phyloP scores from a whole-genome alignment of 1,140 invertebrate species.

The Vanessa atalanta region DNA sequence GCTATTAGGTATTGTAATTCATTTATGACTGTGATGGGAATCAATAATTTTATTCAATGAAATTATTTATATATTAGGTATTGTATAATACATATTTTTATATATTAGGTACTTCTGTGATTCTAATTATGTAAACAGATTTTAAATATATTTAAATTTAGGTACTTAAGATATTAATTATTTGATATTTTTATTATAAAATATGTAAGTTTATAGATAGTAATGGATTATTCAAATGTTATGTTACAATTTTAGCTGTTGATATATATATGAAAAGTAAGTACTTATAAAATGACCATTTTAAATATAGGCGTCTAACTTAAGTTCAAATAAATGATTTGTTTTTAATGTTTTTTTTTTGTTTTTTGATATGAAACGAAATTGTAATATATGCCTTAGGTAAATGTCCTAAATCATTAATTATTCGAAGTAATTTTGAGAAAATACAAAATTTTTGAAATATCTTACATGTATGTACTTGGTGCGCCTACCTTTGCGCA shows the following conservation, averaged over 20 bases:
- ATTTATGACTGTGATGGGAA: slow-evolving; percentile 3
- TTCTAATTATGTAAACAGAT: background rate
- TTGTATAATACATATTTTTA: background rate
- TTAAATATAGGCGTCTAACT: slow-evolving; percentile 12
- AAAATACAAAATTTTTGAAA: too few relatives aligned
- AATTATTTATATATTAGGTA: slow-evolving; percentile 8
- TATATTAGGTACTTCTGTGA: background rate
- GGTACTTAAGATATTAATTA: slow-evolving; percentile 20
- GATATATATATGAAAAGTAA: background rate
- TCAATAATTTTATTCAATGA: background rate
- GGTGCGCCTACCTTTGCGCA: too few relatives aligned
- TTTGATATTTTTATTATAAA: background rate
- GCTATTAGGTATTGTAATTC: background rate
- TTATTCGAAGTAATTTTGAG: too few relatives aligned
- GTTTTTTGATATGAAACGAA: too few relatives aligned
- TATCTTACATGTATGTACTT: too few relatives aligned
- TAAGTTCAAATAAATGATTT: slow-evolving; percentile 28
- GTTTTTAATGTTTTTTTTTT: slow-evolving; percentile 10
- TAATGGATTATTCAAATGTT: too few relatives aligned
- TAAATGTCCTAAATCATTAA: too few relatives aligned
- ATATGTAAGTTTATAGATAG: too few relatives aligned
- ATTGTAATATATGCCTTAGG: too few relatives aligned
- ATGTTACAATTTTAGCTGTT: too few relatives aligned
- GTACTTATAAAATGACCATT: slow-evolving; percentile 13
- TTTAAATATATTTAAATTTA: background rate